These are phyloP conservation scores for Pterostichus niger DNA, from an alignment of 2,888 invertebrate species.

Conservation along the genomic window DNA sequence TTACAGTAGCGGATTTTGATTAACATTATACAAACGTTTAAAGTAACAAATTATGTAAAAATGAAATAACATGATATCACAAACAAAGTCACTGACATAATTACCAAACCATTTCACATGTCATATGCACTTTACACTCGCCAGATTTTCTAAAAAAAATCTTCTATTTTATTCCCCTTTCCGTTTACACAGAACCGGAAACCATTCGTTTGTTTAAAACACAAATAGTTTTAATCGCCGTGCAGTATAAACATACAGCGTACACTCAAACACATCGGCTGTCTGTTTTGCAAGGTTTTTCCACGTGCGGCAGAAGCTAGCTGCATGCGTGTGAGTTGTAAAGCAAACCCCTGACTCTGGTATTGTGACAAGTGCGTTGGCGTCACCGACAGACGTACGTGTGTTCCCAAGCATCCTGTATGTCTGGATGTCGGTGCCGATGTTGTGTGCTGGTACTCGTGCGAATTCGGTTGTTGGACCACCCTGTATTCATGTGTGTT, in stretches of 20 bases:
- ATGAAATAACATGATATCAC: no score
- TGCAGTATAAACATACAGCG: slow-evolving; percentile 44
- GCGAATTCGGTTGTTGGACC: no score
- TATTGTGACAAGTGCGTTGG: slow-evolving; percentile 10
- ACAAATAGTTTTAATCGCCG: slow-evolving; percentile 58
- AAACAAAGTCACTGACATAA: no score
- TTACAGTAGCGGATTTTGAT: no score
- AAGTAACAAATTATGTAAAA: no score
- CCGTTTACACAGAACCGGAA: slow-evolving; percentile 39
- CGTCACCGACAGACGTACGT: neutral
- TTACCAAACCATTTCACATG: no score
- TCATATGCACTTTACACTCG: no score
- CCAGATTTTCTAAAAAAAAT: slow-evolving; percentile 10
- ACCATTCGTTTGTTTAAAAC: slow-evolving; percentile 54
- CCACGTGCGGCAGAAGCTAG: neutral
- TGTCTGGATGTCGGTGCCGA: no score
- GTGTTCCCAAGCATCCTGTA: neutral
- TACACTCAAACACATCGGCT: slow-evolving; percentile 1
- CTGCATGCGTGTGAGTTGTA: neutral
- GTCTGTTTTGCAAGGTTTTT: slow-evolving; percentile 6
- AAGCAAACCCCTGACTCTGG: neutral
- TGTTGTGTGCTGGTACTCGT: no score
- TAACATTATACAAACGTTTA: no score
- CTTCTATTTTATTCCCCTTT: slow-evolving; percentile 7
- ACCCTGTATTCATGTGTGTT: no score